Conservation (phyloP, 92 coral and sea anemone genomes). For the Pocillopora grandis region DNA sequence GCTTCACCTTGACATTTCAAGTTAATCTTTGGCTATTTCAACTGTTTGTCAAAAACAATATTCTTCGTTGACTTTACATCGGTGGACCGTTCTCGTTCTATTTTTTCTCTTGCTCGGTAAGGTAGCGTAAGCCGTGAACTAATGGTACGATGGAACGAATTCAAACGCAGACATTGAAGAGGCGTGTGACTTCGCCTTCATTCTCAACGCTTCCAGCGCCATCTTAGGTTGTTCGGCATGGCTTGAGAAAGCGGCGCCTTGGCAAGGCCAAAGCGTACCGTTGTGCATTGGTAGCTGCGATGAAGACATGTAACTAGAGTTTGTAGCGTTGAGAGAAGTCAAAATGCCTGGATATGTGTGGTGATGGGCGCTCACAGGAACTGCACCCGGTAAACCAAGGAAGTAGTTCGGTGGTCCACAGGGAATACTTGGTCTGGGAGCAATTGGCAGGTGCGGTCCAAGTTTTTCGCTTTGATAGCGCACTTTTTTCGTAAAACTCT, state of each 20-base stretch:
- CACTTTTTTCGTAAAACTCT: conserved; percentile 79
- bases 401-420: conserved; percentile 93
- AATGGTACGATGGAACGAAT: conserved; percentile 89
- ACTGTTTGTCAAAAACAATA: background rate
- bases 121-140: background rate
- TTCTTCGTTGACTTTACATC: background rate
- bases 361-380: conserved; percentile 87
- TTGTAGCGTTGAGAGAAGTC: conserved; percentile 83
- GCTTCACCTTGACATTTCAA: background rate
- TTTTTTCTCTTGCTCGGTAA: background rate
- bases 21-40: background rate
- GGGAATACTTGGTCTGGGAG: conserved; percentile 95
- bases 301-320: conserved; percentile 84
- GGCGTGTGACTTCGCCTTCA: conserved; percentile 90
- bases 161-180: conserved; percentile 94
- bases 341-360: conserved; percentile 82
- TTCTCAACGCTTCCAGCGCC: conserved; percentile 93
- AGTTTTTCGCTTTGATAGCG: conserved; percentile 78
- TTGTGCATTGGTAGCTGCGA: conserved; percentile 93
- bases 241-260: conserved; percentile 70
- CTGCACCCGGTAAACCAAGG: conserved; percentile 83
- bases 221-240: conserved; percentile 79
- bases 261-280: conserved; percentile 93
- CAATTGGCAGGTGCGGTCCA: conserved; percentile 93
- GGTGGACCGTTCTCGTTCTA: background rate